phyloP scores from a whole-genome alignment of 2,888 invertebrate species.

The Ophonus ardosiacus region DNA sequence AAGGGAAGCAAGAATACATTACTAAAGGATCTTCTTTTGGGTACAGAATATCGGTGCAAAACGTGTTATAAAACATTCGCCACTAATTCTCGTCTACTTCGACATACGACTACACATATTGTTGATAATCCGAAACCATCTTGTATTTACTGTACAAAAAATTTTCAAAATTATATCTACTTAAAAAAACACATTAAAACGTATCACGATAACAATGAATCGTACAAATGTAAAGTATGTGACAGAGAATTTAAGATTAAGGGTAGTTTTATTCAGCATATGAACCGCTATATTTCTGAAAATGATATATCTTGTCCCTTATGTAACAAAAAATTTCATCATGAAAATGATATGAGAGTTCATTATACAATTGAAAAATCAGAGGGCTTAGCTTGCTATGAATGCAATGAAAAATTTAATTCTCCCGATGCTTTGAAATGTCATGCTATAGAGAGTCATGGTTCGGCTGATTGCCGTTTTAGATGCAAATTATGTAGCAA shows the following conservation, averaged over 20 bases:
- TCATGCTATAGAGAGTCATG: slow-evolving; percentile 21
- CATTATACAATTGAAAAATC: slow-evolving; percentile 1
- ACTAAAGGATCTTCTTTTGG: background rate
- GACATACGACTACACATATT: slow-evolving; percentile 37
- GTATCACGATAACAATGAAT: slow-evolving; percentile 59
- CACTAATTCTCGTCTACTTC: background rate
- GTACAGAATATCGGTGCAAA: slow-evolving; percentile 10
- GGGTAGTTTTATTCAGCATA: background rate
- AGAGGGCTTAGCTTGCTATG: slow-evolving; percentile 3
- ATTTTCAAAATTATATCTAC: slow-evolving; percentile 67
- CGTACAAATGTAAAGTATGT: slow-evolving; percentile 36
- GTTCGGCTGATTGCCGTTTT: slow-evolving; percentile 6
- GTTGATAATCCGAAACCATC: slow-evolving; percentile 62
- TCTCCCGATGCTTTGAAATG: background rate
- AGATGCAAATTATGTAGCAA: slow-evolving; percentile 61
- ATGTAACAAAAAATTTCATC: slow-evolving; percentile 32
- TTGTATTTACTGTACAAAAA: slow-evolving; percentile 65
- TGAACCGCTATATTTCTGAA: background rate
- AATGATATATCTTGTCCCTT: slow-evolving; percentile 27
- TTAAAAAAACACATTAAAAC: slow-evolving; percentile 66
- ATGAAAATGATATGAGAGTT: background rate
- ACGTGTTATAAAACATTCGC: slow-evolving; percentile 25
- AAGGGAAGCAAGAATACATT: background rate
- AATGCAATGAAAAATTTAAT: background rate
- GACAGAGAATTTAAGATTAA: slow-evolving; percentile 41